Percentiles rank a stretch among this genome's conserved stretches.
phyloP scores from a whole-genome alignment of 2,888 invertebrate genomes.

The Gerris lacustris region DNA sequence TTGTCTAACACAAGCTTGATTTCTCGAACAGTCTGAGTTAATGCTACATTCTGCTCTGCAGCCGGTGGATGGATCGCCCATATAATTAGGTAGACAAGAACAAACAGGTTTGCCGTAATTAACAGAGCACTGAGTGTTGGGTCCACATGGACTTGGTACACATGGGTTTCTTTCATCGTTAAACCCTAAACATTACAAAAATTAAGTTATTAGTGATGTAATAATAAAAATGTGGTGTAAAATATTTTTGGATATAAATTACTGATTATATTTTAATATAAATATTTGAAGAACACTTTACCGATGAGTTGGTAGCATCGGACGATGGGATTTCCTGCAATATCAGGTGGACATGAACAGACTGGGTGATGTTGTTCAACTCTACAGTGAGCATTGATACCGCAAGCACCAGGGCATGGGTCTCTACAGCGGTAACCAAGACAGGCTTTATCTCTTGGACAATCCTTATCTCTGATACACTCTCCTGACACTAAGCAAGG shows the following conservation, averaged over 20 bases:
- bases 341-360: slow-evolving; percentile 58
- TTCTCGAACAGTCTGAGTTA: slow-evolving; percentile 64
- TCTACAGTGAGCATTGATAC: slow-evolving; percentile 57
- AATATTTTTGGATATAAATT: too few relatives aligned
- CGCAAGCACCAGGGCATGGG: slow-evolving; percentile 73
- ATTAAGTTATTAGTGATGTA: too few relatives aligned
- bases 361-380: slow-evolving; percentile 68
- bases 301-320: slow-evolving; percentile 51
- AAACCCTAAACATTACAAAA: slow-evolving; percentile 11
- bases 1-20: slow-evolving; percentile 57
- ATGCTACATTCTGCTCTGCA: slow-evolving; percentile 69
- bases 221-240: too few relatives aligned
- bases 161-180: slow-evolving; percentile 50
- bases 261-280: too few relatives aligned
- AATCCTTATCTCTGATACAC: slow-evolving; percentile 69
- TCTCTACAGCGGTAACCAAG: slow-evolving; percentile 67
- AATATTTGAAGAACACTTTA: slow-evolving; percentile 14
- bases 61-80: slow-evolving; percentile 65
- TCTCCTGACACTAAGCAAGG: slow-evolving; percentile 58
- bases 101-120: slow-evolving; percentile 58
- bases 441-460: slow-evolving; percentile 57
- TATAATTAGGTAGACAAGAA: slow-evolving; percentile 60
- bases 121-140: slow-evolving; percentile 65
- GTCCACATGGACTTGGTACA: slow-evolving; percentile 60
- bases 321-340: slow-evolving; percentile 64